Evolutionary conservation across 1,140 invertebrate genomes (phyloP).

Genomic region (Atta cephalotes): DNA sequence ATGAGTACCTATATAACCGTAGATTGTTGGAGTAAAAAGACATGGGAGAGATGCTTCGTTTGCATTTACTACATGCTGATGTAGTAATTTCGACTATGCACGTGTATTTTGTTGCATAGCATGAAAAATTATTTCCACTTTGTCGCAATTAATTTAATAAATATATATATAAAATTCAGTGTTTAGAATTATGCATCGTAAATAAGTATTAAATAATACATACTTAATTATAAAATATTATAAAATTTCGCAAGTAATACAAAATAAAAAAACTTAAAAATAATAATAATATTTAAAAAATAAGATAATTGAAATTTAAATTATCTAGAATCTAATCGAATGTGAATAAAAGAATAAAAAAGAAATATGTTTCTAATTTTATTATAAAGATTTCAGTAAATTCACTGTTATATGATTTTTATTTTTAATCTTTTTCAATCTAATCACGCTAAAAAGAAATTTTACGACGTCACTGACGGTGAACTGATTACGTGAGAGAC

Average conservation of each 20-base stretch:
- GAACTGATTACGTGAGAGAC: neutral
- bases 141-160: neutral
- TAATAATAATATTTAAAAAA: neutral
- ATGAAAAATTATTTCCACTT: constrained; percentile 24
- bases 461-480: neutral
- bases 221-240: neutral
- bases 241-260: neutral
- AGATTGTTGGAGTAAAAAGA: constrained; percentile 54
- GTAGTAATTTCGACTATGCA: constrained; percentile 29
- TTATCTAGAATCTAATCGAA: neutral
- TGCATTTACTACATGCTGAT: constrained; percentile 48
- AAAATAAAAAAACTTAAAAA: constrained; percentile 2
- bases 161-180: neutral
- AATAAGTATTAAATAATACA: neutral
- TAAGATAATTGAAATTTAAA: neutral
- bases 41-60: constrained; percentile 20
- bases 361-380: neutral
- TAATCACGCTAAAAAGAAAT: neutral
- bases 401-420: neutral
- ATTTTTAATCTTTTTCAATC: neutral
- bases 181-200: neutral
- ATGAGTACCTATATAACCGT: constrained; percentile 53
- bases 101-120: neutral
- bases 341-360: neutral
- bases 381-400: neutral